These are phyloP conservation scores for Pangasianodon hypophthalmus DNA, from an alignment of 2,113 vertebrate genomes.

Conservation along the genomic window DNA sequence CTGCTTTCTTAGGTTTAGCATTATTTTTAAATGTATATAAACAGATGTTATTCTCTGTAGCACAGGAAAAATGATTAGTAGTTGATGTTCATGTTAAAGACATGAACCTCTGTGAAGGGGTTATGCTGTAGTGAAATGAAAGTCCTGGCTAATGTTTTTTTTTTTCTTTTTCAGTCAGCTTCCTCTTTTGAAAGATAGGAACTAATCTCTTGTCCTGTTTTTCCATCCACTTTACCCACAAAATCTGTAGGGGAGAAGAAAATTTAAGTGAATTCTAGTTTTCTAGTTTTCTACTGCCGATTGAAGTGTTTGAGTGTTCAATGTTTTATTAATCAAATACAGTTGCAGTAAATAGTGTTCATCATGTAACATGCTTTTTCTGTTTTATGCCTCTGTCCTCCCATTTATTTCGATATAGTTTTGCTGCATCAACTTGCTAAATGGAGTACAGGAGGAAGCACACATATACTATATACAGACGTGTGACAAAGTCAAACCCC, in stretches of 20 bases:
- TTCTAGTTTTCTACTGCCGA: not conserved
- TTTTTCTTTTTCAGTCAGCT: conserved; percentile 1
- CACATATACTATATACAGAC: not conserved
- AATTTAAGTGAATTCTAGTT: not conserved
- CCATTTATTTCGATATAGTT: not conserved
- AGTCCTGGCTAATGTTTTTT: not conserved
- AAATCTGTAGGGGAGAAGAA: not conserved
- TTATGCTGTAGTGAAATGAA: not conserved
- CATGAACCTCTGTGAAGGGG: too few species aligned
- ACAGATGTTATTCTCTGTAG: not conserved
- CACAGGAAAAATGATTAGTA: not conserved
- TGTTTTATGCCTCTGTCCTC: not conserved
- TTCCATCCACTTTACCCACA: not conserved
- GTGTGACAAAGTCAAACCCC: not conserved
- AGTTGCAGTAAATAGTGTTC: not conserved
- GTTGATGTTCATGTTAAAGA: not conserved
- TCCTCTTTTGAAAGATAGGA: not conserved
- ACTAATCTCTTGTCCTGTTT: not conserved
- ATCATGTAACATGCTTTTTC: not conserved
- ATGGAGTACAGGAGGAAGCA: not conserved
- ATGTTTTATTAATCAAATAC: not conserved
- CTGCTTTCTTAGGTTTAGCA: not conserved
- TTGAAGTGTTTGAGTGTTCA: not conserved
- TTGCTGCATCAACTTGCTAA: not conserved
- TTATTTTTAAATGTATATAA: not conserved